phyloP scores from a whole-genome alignment of 2,888 invertebrate species.

The Tachina grossa region DNA sequence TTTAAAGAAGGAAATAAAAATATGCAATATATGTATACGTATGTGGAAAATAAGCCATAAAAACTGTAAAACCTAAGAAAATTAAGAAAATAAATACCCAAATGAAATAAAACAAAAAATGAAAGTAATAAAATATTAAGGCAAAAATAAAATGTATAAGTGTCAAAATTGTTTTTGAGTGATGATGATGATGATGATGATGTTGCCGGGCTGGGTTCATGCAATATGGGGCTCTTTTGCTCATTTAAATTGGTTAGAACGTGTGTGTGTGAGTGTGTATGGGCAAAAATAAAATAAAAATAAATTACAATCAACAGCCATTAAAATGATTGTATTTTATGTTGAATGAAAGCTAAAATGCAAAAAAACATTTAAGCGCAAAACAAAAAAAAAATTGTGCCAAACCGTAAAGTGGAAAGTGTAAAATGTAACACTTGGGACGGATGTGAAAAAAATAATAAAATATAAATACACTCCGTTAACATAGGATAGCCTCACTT shows the following conservation, averaged over 20 bases:
- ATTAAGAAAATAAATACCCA: neutral
- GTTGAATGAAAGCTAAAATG: slow-evolving; percentile 45
- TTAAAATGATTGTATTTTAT: slow-evolving; percentile 13
- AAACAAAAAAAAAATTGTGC: slow-evolving; percentile 20
- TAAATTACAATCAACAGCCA: neutral
- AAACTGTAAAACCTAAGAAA: slow-evolving; percentile 16
- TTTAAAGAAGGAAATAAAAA: neutral
- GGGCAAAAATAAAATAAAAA: slow-evolving; percentile 20
- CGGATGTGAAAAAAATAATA: neutral
- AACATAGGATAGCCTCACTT: too few species aligned
- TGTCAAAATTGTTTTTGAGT: slow-evolving; percentile 34
- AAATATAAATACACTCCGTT: too few species aligned
- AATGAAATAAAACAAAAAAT: slow-evolving; percentile 5
- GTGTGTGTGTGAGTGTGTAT: neutral
- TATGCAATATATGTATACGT: neutral
- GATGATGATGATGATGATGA: slow-evolving; percentile 1
- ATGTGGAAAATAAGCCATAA: neutral
- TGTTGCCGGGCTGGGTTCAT: neutral
- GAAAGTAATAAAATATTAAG: slow-evolving; percentile 5
- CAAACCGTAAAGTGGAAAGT: slow-evolving; percentile 20
- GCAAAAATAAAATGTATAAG: slow-evolving; percentile 30
- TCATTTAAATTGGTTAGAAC: slow-evolving; percentile 26
- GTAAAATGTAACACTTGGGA: slow-evolving; percentile 46
- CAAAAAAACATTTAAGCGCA: slow-evolving; percentile 9
- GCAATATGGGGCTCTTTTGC: neutral